phyloP scores from a whole-genome alignment of 37 sponge, comb jelly and placozoan species.

The Spongilla lacustris region DNA sequence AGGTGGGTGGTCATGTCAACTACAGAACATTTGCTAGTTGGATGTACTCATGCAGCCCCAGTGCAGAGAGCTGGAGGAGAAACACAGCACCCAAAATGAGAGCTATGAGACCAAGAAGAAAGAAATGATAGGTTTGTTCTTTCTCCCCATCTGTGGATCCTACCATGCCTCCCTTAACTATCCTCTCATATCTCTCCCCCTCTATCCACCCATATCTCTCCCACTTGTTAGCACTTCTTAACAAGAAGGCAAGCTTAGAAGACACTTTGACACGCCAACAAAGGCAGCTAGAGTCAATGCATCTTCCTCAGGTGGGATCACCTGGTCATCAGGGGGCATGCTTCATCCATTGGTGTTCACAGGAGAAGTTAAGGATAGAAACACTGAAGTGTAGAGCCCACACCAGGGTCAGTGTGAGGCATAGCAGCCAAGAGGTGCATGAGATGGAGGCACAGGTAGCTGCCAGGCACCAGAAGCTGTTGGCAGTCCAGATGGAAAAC shows the following conservation, averaged over 20 bases:
- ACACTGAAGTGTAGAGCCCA: constrained; percentile 53
- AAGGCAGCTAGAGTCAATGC: constrained; percentile 32
- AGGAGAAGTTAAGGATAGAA: constrained; percentile 63
- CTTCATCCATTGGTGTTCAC: not conserved
- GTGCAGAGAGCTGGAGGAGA: constrained; percentile 22
- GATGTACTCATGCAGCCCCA: constrained; percentile 20
- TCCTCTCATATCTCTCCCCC: no score
- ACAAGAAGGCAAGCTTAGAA: constrained; percentile 27
- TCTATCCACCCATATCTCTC: not conserved
- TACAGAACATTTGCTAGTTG: not conserved
- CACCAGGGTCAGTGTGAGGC: constrained; percentile 29
- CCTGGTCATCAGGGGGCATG: not conserved
- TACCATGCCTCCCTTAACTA: no score
- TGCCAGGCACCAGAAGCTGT: constrained; percentile 19
- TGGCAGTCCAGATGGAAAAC: constrained; percentile 37
- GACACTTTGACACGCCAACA: constrained; percentile 16
- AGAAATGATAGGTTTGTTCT: constrained; percentile 37
- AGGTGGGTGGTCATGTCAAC: not conserved
- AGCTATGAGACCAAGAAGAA: constrained; percentile 53
- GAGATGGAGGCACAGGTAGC: constrained; percentile 39
- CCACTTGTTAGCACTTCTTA: constrained; percentile 38
- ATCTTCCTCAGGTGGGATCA: constrained; percentile 50
- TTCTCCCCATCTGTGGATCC: not conserved
- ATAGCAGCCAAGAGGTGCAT: constrained; percentile 44
- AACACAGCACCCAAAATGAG: constrained; percentile 6